Evolutionary conservation across 2,797 vertebrate genomes (phyloP).

Genomic region (Spinus olivaceus): DNA sequence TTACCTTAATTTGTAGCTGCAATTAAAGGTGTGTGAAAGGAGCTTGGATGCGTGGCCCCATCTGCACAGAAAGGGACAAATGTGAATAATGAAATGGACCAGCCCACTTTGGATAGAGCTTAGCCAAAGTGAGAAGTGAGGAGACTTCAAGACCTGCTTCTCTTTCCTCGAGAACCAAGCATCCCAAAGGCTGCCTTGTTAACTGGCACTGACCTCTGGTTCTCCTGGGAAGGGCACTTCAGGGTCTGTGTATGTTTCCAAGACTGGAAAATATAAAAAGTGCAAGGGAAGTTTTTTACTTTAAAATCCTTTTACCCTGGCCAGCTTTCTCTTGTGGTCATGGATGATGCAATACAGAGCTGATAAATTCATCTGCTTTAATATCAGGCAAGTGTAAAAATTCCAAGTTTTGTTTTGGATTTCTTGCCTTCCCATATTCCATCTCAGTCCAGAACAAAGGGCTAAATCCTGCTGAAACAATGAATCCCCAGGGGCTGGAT

Average conservation of each 20-base stretch:
- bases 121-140: not conserved
- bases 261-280: not conserved
- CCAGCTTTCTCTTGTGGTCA: not conserved
- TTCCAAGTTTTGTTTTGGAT: not conserved
- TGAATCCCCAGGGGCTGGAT: not conserved
- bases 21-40: not conserved
- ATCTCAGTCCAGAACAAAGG: slow-evolving; percentile 19
- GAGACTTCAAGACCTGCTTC: not conserved
- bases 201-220: not conserved
- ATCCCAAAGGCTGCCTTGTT: not conserved
- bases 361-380: not conserved
- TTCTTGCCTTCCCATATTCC: not conserved
- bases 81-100: not conserved
- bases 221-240: not conserved
- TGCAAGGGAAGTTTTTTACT: not conserved
- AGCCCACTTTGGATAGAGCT: not conserved
- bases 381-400: not conserved
- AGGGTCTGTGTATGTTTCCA: not conserved
- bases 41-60: not conserved
- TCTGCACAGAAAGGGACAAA: not conserved
- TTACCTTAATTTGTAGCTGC: not conserved
- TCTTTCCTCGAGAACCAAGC: not conserved
- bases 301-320: not conserved
- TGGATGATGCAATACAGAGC: not conserved
- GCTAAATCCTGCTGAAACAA: slow-evolving; percentile 17